Evolutionary conservation across 2,113 vertebrate species (phyloP).

Genomic region (Protobothrops flavoviridis): DNA sequence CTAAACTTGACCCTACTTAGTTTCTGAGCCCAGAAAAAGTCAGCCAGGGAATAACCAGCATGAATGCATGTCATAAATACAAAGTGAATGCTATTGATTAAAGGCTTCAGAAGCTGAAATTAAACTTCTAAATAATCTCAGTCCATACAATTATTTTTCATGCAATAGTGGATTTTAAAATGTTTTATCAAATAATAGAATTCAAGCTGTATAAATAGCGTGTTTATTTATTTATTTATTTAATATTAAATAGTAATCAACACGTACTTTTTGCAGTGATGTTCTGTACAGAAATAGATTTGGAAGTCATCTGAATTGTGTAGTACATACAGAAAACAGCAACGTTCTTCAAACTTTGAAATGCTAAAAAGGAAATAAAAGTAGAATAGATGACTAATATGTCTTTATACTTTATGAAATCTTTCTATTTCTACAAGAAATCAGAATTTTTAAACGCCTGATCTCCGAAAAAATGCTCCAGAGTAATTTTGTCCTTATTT

Average conservation of each 20-base stretch:
- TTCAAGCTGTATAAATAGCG: too few species aligned
- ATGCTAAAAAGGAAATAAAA: slow-evolving; percentile 79
- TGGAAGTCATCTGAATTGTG: slow-evolving; percentile 98
- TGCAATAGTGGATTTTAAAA: background rate
- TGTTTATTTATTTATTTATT: background rate
- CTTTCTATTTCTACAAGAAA: background rate
- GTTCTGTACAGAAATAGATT: slow-evolving; percentile 98
- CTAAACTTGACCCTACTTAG: background rate
- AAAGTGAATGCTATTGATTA: background rate
- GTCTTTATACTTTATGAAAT: background rate
- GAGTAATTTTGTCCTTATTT: background rate
- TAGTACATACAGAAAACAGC: slow-evolving; percentile 94
- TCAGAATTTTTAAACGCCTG: background rate
- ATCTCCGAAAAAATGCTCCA: background rate
- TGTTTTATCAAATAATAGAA: background rate
- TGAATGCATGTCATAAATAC: background rate
- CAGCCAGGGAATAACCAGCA: background rate
- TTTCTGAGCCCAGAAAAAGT: background rate
- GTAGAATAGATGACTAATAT: slow-evolving; percentile 4
- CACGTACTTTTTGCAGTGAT: slow-evolving; percentile 91
- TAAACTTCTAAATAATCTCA: background rate
- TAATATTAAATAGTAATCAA: slow-evolving; percentile 1
- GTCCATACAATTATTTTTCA: background rate
- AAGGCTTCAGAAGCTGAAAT: background rate
- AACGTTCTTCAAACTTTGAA: slow-evolving; percentile 97